These are phyloP conservation scores for Pteronura brasiliensis DNA, from an alignment of 2,113 vertebrate species.

Conservation along the genomic window DNA sequence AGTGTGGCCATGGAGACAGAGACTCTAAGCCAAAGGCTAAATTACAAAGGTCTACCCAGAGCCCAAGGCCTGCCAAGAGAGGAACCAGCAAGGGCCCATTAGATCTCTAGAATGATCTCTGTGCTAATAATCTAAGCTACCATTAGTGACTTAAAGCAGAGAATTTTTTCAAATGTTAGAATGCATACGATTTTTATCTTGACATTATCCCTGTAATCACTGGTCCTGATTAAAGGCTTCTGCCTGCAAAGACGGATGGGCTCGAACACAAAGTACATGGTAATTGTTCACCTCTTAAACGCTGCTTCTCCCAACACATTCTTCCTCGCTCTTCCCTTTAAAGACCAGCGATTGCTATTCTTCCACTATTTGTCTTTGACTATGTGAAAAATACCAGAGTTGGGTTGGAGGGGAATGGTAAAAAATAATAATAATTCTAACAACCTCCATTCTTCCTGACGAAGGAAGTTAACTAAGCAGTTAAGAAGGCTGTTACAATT, in stretches of 20 bases:
- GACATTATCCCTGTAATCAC: conserved; percentile 83
- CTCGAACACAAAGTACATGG: conserved; percentile 78
- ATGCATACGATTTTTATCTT: conserved; percentile 84
- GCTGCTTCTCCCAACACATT: conserved; percentile 64
- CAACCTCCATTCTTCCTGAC: conserved; percentile 22
- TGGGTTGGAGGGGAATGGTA: not conserved
- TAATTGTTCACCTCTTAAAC: conserved; percentile 71
- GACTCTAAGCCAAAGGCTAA: conserved; percentile 43
- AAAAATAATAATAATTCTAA: conserved; percentile 66
- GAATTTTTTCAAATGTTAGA: conserved; percentile 71
- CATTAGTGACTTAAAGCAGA: conserved; percentile 67
- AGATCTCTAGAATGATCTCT: conserved; percentile 14
- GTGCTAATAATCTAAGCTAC: conserved; percentile 55
- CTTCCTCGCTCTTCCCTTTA: conserved; percentile 77
- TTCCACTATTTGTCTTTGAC: conserved; percentile 58
- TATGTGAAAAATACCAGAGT: conserved; percentile 52
- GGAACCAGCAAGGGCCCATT: conserved; percentile 20
- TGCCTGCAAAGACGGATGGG: conserved; percentile 79
- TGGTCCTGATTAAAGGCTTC: conserved; percentile 84
- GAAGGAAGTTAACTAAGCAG: conserved; percentile 40
- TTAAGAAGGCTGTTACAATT: conserved; percentile 66
- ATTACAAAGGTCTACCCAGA: conserved; percentile 49
- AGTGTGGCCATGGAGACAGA: not conserved
- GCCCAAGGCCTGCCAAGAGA: conserved; percentile 31
- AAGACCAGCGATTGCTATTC: conserved; percentile 75